These are phyloP conservation scores for Alectura lathami DNA, from an alignment of 2,113 vertebrate genomes.

Conservation along the genomic window DNA sequence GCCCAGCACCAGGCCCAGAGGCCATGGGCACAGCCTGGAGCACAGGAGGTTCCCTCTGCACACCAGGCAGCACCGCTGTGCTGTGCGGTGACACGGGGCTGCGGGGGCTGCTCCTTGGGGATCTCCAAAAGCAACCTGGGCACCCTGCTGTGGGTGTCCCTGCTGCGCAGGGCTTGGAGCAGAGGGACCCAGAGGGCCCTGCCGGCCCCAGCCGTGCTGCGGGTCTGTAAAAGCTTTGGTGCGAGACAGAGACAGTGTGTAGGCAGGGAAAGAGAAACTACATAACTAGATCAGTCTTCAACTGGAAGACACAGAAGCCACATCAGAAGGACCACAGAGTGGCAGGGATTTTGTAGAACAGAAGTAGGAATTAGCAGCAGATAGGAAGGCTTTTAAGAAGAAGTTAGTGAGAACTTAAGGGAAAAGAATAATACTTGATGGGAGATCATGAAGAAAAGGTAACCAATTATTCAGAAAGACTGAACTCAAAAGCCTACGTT, in stretches of 20 bases:
- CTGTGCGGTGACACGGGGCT: too few relatives aligned
- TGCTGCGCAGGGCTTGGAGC: too few relatives aligned
- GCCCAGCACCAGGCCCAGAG: too few relatives aligned
- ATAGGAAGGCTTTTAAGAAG: neutral
- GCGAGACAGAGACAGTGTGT: neutral
- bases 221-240: neutral
- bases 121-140: too few relatives aligned
- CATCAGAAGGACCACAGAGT: neutral
- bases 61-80: too few relatives aligned
- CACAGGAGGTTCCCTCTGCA: too few relatives aligned
- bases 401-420: neutral
- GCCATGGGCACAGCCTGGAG: too few relatives aligned
- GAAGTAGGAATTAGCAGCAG: neutral
- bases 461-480: neutral
- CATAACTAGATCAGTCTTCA: neutral
- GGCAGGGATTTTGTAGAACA: neutral
- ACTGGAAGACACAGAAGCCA: neutral
- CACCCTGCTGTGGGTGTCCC: too few relatives aligned
- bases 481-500: neutral
- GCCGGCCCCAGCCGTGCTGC: too few relatives aligned
- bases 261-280: neutral
- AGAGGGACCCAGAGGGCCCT: too few relatives aligned
- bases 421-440: neutral
- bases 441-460: neutral
- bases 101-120: too few relatives aligned